Conservation (phyloP, 2,888 invertebrate species). For the Megaustenia siamemsis region DNA sequence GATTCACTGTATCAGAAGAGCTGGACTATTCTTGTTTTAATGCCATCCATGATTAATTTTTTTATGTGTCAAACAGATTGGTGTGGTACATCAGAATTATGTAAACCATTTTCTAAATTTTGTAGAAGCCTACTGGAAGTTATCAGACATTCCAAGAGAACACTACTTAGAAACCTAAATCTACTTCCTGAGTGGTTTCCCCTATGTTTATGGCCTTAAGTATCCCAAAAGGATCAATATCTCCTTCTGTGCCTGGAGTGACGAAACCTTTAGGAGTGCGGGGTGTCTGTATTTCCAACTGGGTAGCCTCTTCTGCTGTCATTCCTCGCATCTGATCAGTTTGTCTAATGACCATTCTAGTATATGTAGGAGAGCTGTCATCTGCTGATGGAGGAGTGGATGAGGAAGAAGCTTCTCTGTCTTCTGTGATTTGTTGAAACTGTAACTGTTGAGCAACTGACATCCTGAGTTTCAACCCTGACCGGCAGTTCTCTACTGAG, state of each 20-base stretch:
- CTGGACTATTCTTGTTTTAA: no score
- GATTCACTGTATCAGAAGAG: no score
- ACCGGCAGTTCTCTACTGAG: background rate
- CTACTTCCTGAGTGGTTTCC: slow-evolving; percentile 41
- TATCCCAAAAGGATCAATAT: slow-evolving; percentile 74
- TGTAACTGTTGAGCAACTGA: slow-evolving; percentile 46
- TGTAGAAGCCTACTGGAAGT: no score
- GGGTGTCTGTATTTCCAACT: slow-evolving; percentile 70
- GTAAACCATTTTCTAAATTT: no score
- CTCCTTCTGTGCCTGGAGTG: slow-evolving; percentile 69
- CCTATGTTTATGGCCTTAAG: slow-evolving; percentile 75
- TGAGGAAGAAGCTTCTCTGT: slow-evolving; percentile 46
- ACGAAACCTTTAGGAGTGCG: slow-evolving; percentile 72
- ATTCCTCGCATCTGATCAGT: slow-evolving; percentile 32
- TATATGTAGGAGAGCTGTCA: slow-evolving; percentile 59
- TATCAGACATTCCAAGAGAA: background rate
- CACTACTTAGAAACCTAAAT: background rate
- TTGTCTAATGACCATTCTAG: slow-evolving; percentile 61
- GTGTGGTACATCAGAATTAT: no score
- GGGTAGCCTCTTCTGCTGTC: slow-evolving; percentile 59
- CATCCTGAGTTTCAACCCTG: slow-evolving; percentile 42
- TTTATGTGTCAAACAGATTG: no score
- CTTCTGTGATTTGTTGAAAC: slow-evolving; percentile 35
- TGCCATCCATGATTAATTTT: no score
- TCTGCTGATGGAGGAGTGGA: slow-evolving; percentile 48